Percentiles rank a stretch among this genome's conserved stretches.
Conservation (phyloP, 2,113 vertebrate genomes). For the Furnarius figulus region DNA sequence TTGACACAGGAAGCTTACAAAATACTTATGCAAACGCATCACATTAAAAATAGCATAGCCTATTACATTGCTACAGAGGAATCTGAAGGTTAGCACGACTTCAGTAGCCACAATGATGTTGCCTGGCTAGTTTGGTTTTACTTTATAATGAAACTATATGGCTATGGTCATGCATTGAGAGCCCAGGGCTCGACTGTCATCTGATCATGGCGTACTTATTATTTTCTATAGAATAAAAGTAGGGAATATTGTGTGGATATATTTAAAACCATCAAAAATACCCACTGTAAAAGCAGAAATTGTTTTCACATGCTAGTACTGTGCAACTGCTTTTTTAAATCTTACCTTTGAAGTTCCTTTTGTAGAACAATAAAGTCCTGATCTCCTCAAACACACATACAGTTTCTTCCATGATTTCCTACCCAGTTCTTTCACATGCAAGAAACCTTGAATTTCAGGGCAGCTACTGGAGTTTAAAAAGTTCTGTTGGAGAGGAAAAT, state of each 20-base stretch:
- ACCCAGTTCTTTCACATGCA: constrained; percentile 93
- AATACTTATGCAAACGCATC: background rate
- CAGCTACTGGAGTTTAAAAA: constrained; percentile 92
- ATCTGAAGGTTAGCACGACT: background rate
- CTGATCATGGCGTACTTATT: background rate
- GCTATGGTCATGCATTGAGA: background rate
- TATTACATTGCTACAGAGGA: background rate
- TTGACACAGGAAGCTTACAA: background rate
- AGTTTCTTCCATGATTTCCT: constrained; percentile 97
- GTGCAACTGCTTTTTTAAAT: background rate
- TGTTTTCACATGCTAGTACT: background rate
- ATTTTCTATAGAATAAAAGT: background rate
- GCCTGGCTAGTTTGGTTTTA: background rate
- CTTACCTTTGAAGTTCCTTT: constrained; percentile 96
- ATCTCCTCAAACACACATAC: constrained; percentile 91
- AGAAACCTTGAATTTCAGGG: constrained; percentile 95
- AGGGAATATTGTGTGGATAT: background rate
- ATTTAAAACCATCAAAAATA: background rate
- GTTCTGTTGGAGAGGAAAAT: constrained; percentile 79
- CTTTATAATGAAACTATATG: background rate
- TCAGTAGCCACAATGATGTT: background rate
- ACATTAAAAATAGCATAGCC: background rate
- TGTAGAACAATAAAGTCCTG: constrained; percentile 94
- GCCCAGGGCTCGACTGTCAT: background rate
- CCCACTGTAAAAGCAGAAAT: background rate